A percentile compares a stretch with the other conserved stretches of the same genome.
Evolutionary conservation across 2,113 vertebrate genomes (phyloP).

Genomic region (Asarcornis scutulata): DNA sequence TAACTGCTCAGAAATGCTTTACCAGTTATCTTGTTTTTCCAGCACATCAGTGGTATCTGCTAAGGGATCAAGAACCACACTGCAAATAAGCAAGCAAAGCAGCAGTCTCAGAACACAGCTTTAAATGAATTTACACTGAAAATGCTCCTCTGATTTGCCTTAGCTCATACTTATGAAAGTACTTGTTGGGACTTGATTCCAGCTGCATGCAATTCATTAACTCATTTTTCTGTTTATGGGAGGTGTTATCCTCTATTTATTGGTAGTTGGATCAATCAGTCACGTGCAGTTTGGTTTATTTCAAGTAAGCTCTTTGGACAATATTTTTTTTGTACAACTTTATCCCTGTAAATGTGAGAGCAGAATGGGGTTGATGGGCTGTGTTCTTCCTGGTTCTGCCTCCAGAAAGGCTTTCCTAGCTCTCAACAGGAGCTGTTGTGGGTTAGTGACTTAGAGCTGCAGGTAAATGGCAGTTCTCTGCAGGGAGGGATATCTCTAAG

Average conservation of each 20-base stretch:
- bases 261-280: neutral
- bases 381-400: neutral
- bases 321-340: neutral
- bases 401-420: slow-evolving; percentile 15
- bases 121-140: neutral
- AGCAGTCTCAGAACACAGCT: neutral
- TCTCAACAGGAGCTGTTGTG: neutral
- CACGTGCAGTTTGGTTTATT: neutral
- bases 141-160: neutral
- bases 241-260: neutral
- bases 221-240: neutral
- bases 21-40: neutral
- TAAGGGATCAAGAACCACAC: neutral
- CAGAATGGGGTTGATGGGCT: neutral
- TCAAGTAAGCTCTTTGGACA: neutral
- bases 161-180: neutral
- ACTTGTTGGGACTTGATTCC: neutral
- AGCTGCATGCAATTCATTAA: neutral
- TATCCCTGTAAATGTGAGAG: neutral
- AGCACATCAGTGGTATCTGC: neutral
- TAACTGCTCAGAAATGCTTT: neutral
- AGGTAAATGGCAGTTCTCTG: slow-evolving; percentile 37
- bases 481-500: slow-evolving; percentile 8
- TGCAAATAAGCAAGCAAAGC: neutral
- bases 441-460: slow-evolving; percentile 11